phyloP scores from a whole-genome alignment of 2,113 vertebrate species.

The Eulacestoma nigropectus region DNA sequence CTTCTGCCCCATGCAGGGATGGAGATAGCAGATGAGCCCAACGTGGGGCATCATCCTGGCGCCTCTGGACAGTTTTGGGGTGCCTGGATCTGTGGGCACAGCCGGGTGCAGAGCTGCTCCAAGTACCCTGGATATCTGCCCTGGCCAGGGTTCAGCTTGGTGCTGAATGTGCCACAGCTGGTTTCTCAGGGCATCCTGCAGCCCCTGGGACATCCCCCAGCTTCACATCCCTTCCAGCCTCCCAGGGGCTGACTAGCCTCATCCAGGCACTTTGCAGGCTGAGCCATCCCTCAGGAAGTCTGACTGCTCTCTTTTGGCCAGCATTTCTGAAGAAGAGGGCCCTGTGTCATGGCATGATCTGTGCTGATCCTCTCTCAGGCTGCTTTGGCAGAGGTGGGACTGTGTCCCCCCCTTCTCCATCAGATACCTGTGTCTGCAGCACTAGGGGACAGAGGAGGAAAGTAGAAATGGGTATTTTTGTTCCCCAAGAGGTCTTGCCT shows the following conservation, averaged over 20 bases:
- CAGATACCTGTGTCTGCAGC: fast-evolving
- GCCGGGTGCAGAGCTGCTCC: neutral
- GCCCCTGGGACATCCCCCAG: too few relatives aligned
- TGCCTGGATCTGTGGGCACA: neutral
- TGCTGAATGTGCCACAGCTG: fast-evolving
- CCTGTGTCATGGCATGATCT: fast-evolving
- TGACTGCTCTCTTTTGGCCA: neutral
- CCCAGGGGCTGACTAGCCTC: too few relatives aligned
- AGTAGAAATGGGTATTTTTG: neutral
- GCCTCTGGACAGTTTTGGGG: fast-evolving
- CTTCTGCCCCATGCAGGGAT: neutral
- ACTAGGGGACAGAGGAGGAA: neutral
- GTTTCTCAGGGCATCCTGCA: neutral
- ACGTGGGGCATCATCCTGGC: fast-evolving
- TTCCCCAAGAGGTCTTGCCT: neutral
- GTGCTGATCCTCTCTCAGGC: neutral
- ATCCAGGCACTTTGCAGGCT: neutral
- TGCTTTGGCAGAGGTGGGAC: neutral
- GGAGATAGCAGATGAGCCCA: neutral
- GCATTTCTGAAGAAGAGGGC: neutral
- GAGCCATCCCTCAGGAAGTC: neutral
- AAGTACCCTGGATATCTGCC: neutral
- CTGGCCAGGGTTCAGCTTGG: neutral
- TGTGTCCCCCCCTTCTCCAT: neutral
- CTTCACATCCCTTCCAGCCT: neutral